phyloP scores from a whole-genome alignment of 2,888 invertebrate genomes.

The Blastobasis adustella region DNA sequence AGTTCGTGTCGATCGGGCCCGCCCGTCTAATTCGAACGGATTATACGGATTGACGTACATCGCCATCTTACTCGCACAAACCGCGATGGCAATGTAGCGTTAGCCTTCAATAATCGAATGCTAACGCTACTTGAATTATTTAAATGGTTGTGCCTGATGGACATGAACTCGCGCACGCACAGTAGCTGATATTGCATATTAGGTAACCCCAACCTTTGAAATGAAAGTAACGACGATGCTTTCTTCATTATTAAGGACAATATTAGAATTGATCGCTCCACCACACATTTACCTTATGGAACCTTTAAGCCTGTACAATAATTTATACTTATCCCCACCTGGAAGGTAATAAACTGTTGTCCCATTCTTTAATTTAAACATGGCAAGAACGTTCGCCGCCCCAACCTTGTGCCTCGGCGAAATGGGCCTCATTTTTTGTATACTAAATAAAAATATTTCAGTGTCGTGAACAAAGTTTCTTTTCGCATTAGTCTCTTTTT shows the following conservation, averaged over 20 bases:
- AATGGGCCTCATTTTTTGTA: slow-evolving; percentile 34
- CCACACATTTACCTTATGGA: background rate
- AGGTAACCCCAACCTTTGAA: too few relatives aligned
- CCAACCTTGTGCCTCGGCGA: slow-evolving; percentile 12
- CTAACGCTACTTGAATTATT: too few relatives aligned
- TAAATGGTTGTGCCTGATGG: too few relatives aligned
- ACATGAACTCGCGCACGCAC: too few relatives aligned
- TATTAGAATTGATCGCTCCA: background rate
- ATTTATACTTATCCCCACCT: slow-evolving; percentile 9
- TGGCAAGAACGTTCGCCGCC: slow-evolving; percentile 5
- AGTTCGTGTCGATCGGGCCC: too few relatives aligned
- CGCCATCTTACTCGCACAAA: too few relatives aligned
- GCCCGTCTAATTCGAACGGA: too few relatives aligned
- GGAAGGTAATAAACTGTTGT: slow-evolving; percentile 8
- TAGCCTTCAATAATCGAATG: too few relatives aligned
- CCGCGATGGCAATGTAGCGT: too few relatives aligned
- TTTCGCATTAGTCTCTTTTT: slow-evolving; percentile 24
- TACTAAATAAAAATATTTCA: slow-evolving; percentile 30
- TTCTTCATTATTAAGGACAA: background rate
- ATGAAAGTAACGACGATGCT: too few relatives aligned
- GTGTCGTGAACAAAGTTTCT: slow-evolving; percentile 21
- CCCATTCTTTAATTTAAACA: slow-evolving; percentile 15
- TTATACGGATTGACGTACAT: too few relatives aligned
- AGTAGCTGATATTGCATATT: too few relatives aligned
- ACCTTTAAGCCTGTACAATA: slow-evolving; percentile 1